Conservation (phyloP, 2,113 vertebrate species). For the Microtus pennsylvanicus region DNA sequence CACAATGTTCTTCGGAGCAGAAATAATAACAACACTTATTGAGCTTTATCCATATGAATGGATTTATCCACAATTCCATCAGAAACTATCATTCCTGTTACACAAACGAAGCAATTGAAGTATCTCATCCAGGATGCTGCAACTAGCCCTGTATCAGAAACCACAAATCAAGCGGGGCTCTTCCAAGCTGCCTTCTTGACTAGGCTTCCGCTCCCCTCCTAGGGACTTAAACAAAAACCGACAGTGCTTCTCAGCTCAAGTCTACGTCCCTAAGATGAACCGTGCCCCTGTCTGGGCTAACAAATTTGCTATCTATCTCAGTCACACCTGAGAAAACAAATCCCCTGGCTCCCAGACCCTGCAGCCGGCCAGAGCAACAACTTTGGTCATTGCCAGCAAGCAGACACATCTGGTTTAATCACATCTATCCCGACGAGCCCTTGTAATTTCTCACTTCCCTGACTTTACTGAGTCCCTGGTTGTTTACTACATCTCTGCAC, state of each 20-base stretch:
- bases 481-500: rapidly evolving
- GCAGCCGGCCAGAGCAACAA: neutral
- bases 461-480: neutral
- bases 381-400: neutral
- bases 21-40: constrained; percentile 25
- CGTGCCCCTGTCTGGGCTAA: neutral
- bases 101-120: neutral
- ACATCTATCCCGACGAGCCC: too few relatives aligned
- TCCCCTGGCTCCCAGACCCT: neutral
- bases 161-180: neutral
- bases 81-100: neutral
- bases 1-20: neutral
- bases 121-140: neutral
- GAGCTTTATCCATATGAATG: constrained; percentile 1
- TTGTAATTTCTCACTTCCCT: neutral
- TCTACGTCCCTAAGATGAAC: neutral
- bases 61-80: neutral
- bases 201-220: neutral
- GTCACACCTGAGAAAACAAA: neutral
- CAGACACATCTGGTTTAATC: neutral
- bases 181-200: neutral
- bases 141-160: neutral
- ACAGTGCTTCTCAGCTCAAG: neutral
- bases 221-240: neutral
- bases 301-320: neutral